These are phyloP conservation scores for Lamellibrachia luymesi DNA, from an alignment of 1,140 invertebrate species.

Conservation along the genomic window DNA sequence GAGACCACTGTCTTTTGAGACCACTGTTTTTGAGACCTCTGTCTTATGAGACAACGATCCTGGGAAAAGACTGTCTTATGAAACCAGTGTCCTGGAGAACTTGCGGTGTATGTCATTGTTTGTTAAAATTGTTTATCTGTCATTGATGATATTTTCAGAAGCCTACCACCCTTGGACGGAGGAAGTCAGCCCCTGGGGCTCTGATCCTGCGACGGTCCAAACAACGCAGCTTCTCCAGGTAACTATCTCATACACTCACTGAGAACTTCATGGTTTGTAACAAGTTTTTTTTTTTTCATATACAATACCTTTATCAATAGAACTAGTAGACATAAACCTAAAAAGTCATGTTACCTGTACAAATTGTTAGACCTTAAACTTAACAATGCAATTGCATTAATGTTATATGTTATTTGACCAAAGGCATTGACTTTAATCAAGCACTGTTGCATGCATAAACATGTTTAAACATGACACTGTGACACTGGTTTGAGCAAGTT, in stretches of 20 bases:
- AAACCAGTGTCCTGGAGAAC: too few species aligned
- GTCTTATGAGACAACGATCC: too few species aligned
- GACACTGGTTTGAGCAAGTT: neutral
- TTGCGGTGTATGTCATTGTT: too few species aligned
- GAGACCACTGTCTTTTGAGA: too few species aligned
- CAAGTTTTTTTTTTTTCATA: neutral
- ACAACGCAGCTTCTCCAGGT: neutral
- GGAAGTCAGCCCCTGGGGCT: slow-evolving; percentile 8
- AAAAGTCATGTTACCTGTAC: too few species aligned
- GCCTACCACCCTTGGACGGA: neutral
- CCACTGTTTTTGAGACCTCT: too few species aligned
- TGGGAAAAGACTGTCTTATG: too few species aligned
- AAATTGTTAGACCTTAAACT: too few species aligned
- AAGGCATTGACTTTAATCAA: neutral
- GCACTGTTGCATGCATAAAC: neutral
- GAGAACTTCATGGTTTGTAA: neutral
- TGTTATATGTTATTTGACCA: neutral
- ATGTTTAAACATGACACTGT: neutral
- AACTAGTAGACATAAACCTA: too few species aligned
- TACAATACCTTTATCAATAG: too few species aligned
- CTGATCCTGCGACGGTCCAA: neutral
- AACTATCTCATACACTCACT: neutral
- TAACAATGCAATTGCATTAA: too few species aligned
- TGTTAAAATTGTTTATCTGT: neutral
- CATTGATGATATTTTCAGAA: neutral